Evolutionary conservation across 2,113 vertebrate genomes (phyloP).

Genomic region (Ictalurus furcatus): DNA sequence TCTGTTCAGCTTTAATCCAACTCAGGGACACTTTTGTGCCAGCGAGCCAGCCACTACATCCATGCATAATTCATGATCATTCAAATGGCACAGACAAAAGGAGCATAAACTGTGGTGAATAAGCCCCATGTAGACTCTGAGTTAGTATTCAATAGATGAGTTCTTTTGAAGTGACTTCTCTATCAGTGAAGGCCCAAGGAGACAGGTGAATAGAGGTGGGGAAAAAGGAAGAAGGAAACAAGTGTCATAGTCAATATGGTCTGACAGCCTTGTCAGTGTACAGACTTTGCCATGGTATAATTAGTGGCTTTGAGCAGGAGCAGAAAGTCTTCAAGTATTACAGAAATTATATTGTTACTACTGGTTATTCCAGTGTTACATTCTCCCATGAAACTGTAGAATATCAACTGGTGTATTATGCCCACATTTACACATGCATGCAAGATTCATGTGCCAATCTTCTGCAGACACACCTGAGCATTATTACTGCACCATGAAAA

Average conservation of each 20-base stretch:
- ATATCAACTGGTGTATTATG: background rate
- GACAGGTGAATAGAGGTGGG: conserved; percentile 10
- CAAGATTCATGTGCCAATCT: conserved; percentile 5
- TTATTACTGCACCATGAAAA: background rate
- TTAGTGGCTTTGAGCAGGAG: background rate
- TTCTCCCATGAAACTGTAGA: background rate
- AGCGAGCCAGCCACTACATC: conserved; percentile 29
- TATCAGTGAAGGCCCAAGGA: conserved; percentile 32
- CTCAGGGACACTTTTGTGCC: conserved; percentile 47
- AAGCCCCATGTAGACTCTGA: conserved; percentile 38
- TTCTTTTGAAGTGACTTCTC: conserved; percentile 48
- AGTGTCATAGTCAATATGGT: conserved; percentile 32
- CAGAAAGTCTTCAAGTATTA: conserved; percentile 10
- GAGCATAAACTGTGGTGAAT: conserved; percentile 41
- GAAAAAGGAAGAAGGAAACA: background rate
- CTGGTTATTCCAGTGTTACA: background rate
- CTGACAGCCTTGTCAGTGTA: conserved; percentile 41
- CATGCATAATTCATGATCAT: conserved; percentile 64
- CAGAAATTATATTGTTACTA: background rate
- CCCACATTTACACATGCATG: conserved; percentile 24
- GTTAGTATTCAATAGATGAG: conserved; percentile 59
- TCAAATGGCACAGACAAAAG: conserved; percentile 57
- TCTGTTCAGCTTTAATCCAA: conserved; percentile 57
- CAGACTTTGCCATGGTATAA: conserved; percentile 12
- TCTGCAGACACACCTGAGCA: background rate